Base-by-base conservation (phyloP, 2,113 vertebrate species). In the Eulemur macaco region DNA sequence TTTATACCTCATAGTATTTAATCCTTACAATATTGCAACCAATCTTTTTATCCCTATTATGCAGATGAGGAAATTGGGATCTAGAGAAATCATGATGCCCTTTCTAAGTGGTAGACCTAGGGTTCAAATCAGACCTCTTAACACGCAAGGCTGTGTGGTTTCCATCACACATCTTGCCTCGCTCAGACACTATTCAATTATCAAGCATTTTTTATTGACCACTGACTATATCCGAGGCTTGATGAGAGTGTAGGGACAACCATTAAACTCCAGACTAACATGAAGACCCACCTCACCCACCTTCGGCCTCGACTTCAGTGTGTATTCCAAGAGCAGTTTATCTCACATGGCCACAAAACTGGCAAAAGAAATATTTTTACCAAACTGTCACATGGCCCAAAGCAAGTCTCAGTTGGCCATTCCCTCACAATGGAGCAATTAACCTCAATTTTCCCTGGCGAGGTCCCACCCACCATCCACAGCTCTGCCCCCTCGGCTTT, bases 261-360 rank as follows among this genome's bases (percentile, higher is more conserved):
- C 11, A 21, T 31, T 89, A 69, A 81, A 81, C 47, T 77, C 31
- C 25, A 52, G 78, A 86, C 66, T 64, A 11, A 17, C 20, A 6
- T 71, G 39, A 86, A 88, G 39, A 82, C 27, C 27, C 29, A 5
- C 20, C 31, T 76, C 4, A 11, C 5, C 29, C 11, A 81, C 66
- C 27, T 50, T 94, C 89, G 6, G 31, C 50, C 39, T 95, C 37
- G 3, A 58, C 54, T 92, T 66, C 29, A 20, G 8, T 20, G 1
- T 52, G 18, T 63, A 37, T 76, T 73, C 52, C 87, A 92, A 45
- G 0, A 63, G 47, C 50, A 89, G 10, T 84, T 80, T 80, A 83
- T 86, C 89, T 92, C 66, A 66, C 34, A 17, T n/a, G 29, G 66
- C 68, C 39, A 58, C 89, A 93, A 86, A 97, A 74, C 71, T 87